Conservation (phyloP, 2,888 invertebrate species). For the Synanthedon myopaeformis region DNA sequence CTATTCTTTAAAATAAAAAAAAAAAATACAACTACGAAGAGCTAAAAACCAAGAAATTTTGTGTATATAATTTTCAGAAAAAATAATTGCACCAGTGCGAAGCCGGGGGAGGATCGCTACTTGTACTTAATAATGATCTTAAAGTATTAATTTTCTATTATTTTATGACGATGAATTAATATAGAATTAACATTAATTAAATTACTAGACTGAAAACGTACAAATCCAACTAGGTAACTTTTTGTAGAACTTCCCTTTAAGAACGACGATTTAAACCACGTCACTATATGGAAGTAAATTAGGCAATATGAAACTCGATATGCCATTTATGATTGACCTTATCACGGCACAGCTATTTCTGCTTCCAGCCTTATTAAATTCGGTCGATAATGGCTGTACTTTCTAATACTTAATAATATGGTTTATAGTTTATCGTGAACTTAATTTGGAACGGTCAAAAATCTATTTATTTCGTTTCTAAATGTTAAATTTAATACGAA, state of each 20-base stretch:
- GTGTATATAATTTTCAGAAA: no score
- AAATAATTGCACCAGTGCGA: no score
- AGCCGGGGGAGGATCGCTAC: no score
- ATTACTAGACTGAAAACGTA: no score
- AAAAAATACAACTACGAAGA: no score
- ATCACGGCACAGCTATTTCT: conserved; percentile 20
- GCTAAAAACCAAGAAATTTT: no score
- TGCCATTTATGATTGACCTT: conserved; percentile 28
- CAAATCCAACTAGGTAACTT: no score
- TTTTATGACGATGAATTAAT: no score
- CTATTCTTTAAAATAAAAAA: no score
- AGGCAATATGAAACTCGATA: conserved; percentile 25
- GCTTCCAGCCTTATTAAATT: conserved; percentile 19
- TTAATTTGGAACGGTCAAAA: neutral
- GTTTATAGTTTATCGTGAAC: conserved; percentile 11
- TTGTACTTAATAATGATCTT: no score
- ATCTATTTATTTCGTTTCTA: conserved; percentile 1
- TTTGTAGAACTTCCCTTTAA: neutral
- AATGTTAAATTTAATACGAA: neutral
- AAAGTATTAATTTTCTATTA: no score
- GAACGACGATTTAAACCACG: neutral
- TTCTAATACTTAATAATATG: conserved; percentile 23
- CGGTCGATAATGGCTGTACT: conserved; percentile 19
- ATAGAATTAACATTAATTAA: no score
- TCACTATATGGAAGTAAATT: conserved; percentile 9